phyloP scores from a whole-genome alignment of 2,888 invertebrate genomes.

The Ichneumoninae sp. region DNA sequence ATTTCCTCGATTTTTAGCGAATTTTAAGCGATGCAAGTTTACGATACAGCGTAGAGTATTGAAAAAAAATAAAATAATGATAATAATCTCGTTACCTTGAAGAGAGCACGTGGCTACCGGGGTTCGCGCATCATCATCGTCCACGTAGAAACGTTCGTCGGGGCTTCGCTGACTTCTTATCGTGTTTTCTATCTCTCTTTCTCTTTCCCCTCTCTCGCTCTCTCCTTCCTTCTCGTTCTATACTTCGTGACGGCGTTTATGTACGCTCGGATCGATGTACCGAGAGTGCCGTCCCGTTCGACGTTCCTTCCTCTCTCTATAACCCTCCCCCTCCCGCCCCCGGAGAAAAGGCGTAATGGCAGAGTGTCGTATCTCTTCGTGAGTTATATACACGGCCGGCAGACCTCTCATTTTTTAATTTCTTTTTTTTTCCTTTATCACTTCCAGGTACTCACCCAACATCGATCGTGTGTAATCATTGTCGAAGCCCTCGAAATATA shows the following conservation, averaged over 20 bases:
- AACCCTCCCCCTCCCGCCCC: constrained; percentile 11
- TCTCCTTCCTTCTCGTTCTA: constrained; percentile 24
- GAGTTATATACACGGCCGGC: constrained; percentile 19
- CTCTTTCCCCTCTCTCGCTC: not conserved
- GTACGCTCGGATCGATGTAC: constrained; percentile 62
- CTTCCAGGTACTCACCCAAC: constrained; percentile 59
- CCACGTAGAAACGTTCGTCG: constrained; percentile 42
- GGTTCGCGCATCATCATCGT: constrained; percentile 43
- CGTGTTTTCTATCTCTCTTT: constrained; percentile 28
- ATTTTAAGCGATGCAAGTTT: constrained; percentile 14
- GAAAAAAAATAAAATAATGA: constrained; percentile 8
- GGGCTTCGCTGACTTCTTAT: constrained; percentile 43
- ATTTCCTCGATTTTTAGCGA: not conserved
- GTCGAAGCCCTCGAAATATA: constrained; percentile 22
- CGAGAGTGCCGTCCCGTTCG: constrained; percentile 58
- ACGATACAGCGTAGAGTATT: not conserved
- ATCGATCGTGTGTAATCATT: constrained; percentile 30
- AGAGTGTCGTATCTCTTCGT: constrained; percentile 28
- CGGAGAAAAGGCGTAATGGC: constrained; percentile 36
- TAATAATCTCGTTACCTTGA: constrained; percentile 49
- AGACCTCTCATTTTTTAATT: constrained; percentile 5
- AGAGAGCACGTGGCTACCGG: constrained; percentile 49
- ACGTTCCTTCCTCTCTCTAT: constrained; percentile 44
- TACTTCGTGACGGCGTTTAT: constrained; percentile 48
- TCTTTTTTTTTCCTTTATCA: not conserved